phyloP scores from a whole-genome alignment of 23 tunicate species.

The Halocynthia roretzi region DNA sequence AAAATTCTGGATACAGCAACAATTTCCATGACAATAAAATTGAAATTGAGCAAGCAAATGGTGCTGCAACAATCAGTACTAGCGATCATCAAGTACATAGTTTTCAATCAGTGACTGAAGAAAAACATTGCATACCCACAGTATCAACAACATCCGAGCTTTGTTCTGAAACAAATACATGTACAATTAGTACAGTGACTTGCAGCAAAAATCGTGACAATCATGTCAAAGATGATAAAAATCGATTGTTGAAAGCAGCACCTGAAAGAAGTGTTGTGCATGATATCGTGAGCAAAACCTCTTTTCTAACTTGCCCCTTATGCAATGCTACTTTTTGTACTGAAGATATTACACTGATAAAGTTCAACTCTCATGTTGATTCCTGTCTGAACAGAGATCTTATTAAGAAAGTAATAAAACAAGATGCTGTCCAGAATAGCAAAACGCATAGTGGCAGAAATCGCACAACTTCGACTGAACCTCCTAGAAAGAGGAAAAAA shows the following conservation, averaged over 20 bases:
- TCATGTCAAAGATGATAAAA: not conserved
- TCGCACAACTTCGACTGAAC: not conserved
- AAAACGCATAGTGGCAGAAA: not conserved
- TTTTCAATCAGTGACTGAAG: not conserved
- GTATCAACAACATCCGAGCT: no score
- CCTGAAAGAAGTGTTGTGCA: no score
- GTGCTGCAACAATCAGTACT: not conserved
- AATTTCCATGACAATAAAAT: not conserved
- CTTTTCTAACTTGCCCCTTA: slow-evolving; percentile 48
- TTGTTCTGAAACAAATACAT: not conserved
- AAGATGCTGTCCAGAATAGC: not conserved
- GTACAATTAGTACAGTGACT: not conserved
- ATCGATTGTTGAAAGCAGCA: no score
- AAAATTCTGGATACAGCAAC: not conserved
- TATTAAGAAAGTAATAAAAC: slow-evolving; percentile 34
- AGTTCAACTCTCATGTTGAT: slow-evolving; percentile 65
- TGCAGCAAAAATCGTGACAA: not conserved
- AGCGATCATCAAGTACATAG: not conserved
- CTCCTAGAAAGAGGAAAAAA: slow-evolving; percentile 46
- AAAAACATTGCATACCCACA: no score
- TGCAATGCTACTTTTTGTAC: slow-evolving; percentile 35
- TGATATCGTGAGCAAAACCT: not conserved
- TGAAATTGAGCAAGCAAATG: not conserved
- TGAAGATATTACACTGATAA: slow-evolving; percentile 19
- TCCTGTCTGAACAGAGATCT: slow-evolving; percentile 55